phyloP scores from a whole-genome alignment of 1,140 invertebrate genomes.

The Drosophila ambigua region DNA sequence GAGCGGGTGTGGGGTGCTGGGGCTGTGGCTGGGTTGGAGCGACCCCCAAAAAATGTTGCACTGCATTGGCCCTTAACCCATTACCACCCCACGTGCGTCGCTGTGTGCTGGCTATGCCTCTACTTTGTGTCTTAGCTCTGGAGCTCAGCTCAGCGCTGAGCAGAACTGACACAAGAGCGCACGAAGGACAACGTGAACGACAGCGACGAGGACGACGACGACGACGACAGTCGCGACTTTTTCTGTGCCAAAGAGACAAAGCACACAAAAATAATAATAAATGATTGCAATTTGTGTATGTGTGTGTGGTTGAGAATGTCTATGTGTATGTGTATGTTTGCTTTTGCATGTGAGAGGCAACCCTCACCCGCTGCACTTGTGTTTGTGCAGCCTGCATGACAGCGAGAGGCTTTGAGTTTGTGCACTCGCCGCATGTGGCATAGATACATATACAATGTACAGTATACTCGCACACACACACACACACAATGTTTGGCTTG shows the following conservation, averaged over 20 bases:
- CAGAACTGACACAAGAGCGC: slow-evolving; percentile 74
- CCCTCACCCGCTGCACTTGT: slow-evolving; percentile 55
- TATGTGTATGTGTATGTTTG: slow-evolving; percentile 46
- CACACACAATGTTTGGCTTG: slow-evolving; percentile 31
- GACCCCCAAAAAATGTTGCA: slow-evolving; percentile 59
- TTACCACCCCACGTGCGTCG: slow-evolving; percentile 61
- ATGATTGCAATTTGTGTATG: slow-evolving; percentile 61
- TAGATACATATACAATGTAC: slow-evolving; percentile 10
- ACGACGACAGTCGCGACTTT: slow-evolving; percentile 62
- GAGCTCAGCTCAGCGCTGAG: slow-evolving; percentile 45
- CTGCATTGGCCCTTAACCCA: slow-evolving; percentile 74
- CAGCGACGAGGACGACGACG: slow-evolving; percentile 18
- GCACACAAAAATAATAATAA: slow-evolving; percentile 82
- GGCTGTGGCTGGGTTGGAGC: slow-evolving; percentile 1
- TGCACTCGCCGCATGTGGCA: slow-evolving; percentile 60
- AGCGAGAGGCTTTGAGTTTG: slow-evolving; percentile 66
- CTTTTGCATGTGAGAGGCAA: slow-evolving; percentile 10
- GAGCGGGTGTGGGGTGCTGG: slow-evolving; percentile 4
- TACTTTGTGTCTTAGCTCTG: slow-evolving; percentile 42
- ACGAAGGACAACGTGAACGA: slow-evolving; percentile 67
- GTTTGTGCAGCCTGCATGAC: slow-evolving; percentile 72
- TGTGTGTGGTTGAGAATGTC: slow-evolving; percentile 19
- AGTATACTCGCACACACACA: slow-evolving; percentile 1
- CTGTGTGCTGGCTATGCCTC: slow-evolving; percentile 45
- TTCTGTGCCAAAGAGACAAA: slow-evolving; percentile 81